Evolutionary conservation across 2,888 invertebrate genomes (phyloP).

Genomic region (Lithosia quadra): DNA sequence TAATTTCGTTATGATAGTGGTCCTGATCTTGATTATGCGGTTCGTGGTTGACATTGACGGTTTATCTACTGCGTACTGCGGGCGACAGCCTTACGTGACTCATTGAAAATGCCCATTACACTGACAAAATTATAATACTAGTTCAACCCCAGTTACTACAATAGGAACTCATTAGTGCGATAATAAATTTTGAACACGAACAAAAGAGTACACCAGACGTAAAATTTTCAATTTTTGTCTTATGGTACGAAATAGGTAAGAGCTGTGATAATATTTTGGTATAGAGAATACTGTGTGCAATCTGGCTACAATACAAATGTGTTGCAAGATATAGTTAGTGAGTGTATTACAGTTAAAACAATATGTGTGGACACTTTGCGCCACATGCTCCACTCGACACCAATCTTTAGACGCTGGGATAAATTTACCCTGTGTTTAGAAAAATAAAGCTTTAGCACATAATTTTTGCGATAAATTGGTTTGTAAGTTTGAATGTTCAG

Average conservation of each 20-base stretch:
- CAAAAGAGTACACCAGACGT: constrained; percentile 50
- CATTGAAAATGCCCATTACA: constrained; percentile 31
- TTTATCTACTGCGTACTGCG: constrained; percentile 42
- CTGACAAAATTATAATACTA: constrained; percentile 43
- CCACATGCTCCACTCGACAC: constrained; percentile 52
- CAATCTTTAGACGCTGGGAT: constrained; percentile 1
- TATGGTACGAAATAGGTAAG: constrained; percentile 35
- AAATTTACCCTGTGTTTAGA: not conserved
- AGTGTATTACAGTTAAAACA: constrained; percentile 46
- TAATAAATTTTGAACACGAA: constrained; percentile 47
- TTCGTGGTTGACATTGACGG: constrained; percentile 41
- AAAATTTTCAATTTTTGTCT: constrained; percentile 30
- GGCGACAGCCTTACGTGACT: constrained; percentile 21
- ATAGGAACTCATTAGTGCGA: constrained; percentile 55
- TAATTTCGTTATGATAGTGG: constrained; percentile 34
- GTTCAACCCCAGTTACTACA: constrained; percentile 42
- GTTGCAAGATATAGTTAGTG: constrained; percentile 44
- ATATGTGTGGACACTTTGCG: constrained; percentile 58
- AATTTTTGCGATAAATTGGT: not conserved
- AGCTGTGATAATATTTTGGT: constrained; percentile 40
- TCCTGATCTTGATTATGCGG: constrained; percentile 52
- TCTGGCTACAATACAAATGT: constrained; percentile 41
- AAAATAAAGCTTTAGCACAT: not conserved
- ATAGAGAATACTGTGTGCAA: constrained; percentile 39
- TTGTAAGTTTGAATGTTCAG: not conserved